phyloP scores from a whole-genome alignment of 2,888 invertebrate genomes.

The Galeruca laticollis region DNA sequence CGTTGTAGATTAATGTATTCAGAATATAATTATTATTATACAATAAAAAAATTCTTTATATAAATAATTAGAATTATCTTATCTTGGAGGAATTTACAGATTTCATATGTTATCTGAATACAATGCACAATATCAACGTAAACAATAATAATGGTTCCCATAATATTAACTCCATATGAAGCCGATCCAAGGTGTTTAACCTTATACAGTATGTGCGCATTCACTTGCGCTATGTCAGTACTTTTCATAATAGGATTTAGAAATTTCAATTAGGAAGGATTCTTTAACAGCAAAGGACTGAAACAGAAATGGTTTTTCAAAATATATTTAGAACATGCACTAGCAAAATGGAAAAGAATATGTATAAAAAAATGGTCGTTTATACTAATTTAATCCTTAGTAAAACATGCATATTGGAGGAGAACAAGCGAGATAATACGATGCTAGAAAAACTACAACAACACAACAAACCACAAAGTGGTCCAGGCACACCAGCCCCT shows the following conservation, averaged over 20 bases:
- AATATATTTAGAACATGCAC: too few species aligned
- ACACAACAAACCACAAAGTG: too few species aligned
- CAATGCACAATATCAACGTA: conserved; percentile 23
- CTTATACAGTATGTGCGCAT: not conserved
- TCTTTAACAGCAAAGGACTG: too few species aligned
- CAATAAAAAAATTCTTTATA: conserved; percentile 1
- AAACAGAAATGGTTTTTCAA: too few species aligned
- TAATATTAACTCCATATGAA: conserved; percentile 14
- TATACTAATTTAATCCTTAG: too few species aligned
- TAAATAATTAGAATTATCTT: conserved; percentile 18
- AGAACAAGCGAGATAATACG: too few species aligned
- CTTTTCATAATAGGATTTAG: not conserved
- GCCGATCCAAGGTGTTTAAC: conserved; percentile 17
- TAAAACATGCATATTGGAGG: too few species aligned
- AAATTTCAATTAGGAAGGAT: too few species aligned
- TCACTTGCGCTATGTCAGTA: not conserved
- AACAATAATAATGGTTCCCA: conserved; percentile 20
- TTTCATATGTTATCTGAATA: conserved; percentile 15
- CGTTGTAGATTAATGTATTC: conserved; percentile 3
- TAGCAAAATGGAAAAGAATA: too few species aligned
- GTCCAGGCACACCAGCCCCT: too few species aligned
- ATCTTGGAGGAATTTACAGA: conserved; percentile 18
- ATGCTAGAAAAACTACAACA: too few species aligned
- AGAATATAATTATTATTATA: conserved; percentile 8
- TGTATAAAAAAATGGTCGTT: too few species aligned